Evolutionary conservation across 92 coral and sea anemone genomes (phyloP).

Genomic region (Montipora capitata): DNA sequence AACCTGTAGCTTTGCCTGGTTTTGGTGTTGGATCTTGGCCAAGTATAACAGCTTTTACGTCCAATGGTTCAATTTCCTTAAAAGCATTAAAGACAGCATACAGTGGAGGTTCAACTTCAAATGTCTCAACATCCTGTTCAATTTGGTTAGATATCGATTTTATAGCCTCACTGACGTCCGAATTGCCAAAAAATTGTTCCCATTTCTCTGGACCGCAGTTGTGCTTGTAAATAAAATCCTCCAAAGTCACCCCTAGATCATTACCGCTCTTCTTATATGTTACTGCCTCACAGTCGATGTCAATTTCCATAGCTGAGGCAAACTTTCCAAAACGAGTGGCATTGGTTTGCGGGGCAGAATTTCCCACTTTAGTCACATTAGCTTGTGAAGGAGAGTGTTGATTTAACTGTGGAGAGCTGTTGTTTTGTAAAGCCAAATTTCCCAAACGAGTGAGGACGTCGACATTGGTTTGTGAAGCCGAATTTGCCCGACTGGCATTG

Average conservation of each 20-base stretch:
- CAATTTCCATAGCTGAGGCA: neutral
- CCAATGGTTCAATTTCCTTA: neutral
- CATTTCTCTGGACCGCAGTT: neutral
- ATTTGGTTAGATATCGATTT: too few relatives aligned
- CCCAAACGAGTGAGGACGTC: too few relatives aligned
- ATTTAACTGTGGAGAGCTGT: too few relatives aligned
- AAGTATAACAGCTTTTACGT: neutral
- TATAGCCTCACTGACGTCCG: neutral
- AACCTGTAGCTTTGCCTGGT: neutral
- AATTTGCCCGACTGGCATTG: too few relatives aligned
- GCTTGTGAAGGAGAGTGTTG: too few relatives aligned
- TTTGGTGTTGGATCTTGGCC: neutral
- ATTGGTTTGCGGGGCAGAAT: neutral
- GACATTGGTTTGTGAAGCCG: too few relatives aligned
- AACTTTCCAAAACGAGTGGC: neutral
- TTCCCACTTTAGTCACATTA: too few relatives aligned
- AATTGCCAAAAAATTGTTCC: neutral
- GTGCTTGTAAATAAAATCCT: neutral
- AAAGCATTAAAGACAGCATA: neutral
- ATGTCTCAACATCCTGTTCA: too few relatives aligned
- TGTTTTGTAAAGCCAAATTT: too few relatives aligned
- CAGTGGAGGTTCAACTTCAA: neutral
- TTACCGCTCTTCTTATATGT: neutral
- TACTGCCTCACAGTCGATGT: neutral
- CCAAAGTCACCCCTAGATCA: neutral